phyloP scores from a whole-genome alignment of 2,113 vertebrate genomes.

The Anas platyrhynchos region DNA sequence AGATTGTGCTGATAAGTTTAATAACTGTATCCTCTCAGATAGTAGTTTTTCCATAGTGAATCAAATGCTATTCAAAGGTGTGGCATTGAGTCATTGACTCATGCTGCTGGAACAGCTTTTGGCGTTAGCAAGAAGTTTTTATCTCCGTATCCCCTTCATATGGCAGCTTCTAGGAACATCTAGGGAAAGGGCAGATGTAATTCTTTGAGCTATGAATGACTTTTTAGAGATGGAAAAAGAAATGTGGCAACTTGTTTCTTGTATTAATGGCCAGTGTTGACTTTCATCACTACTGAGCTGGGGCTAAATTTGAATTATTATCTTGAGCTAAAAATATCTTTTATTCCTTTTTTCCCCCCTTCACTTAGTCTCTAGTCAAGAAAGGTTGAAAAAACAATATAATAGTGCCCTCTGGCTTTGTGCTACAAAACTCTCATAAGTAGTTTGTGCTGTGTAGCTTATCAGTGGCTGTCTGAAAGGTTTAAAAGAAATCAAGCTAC shows the following conservation, averaged over 20 bases:
- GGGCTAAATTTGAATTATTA: neutral
- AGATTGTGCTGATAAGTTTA: neutral
- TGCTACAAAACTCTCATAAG: neutral
- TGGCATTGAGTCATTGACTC: neutral
- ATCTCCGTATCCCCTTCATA: neutral
- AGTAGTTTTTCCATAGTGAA: neutral
- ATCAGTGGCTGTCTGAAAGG: neutral
- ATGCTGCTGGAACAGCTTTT: neutral
- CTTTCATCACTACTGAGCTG: neutral
- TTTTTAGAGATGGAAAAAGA: neutral
- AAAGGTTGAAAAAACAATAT: neutral
- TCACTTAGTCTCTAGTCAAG: neutral
- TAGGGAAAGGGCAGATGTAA: neutral
- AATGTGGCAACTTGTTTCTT: neutral
- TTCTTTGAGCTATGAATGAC: neutral
- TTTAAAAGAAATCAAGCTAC: neutral
- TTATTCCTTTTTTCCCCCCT: neutral
- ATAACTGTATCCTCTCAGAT: neutral
- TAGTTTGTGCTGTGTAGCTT: neutral
- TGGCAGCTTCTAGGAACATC: neutral
- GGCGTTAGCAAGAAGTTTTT: neutral
- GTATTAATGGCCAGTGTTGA: neutral
- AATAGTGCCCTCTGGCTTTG: slow-evolving; percentile 58
- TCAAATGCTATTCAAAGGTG: neutral
- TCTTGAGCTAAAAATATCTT: neutral